Base-by-base conservation (phyloP, 2,113 vertebrate genomes). In the Mionectes macconnelli region DNA sequence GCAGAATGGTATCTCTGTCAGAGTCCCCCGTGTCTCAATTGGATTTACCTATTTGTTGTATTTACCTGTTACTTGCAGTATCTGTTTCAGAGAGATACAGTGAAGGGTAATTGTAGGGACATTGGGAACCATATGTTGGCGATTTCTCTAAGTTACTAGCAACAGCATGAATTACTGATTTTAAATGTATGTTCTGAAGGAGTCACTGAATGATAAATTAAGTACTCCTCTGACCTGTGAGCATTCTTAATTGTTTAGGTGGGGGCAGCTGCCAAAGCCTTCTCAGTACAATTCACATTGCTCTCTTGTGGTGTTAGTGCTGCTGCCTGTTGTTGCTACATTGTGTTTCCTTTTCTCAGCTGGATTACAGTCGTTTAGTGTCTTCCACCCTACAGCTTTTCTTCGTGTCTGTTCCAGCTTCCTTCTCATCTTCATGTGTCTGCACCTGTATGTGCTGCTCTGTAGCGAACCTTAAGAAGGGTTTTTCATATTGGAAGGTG, bases 291-390 rank as follows among this genome's bases (percentile, higher is more conserved):
- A 64, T 23, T 53, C 30, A 4, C 23, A 8, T 10, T 47, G 37
- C 30, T 14, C 33, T 68, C 42, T 35, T 35, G 42, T 62, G 37
- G 20, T 17, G 16, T 55, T 75, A 14, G 24, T 0, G 0, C n/a
- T 68, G 27, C 28, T 81, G 40, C 59, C 60, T 27, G 4, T 28
- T 63, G 63, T 76, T 25, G 12, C 72, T 50, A 7, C 28, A 12
- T 8, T 25, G 20, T 4, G 1, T 68, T 79, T 66, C 1, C 1
- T 87, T 92, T 84, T 55, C 55, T 84, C 53, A 78, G 24, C 21
- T 82, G 56, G 12, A 6, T 45, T 40, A 16, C 31, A 79, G 35
- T 44, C 14, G 22, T 22, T 44, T 25, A 17, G 14, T 67, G 22
- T 44, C 39, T 68, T 91, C 70, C 21, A 56, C 27, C 30, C 39